A percentile compares a stretch with the other conserved stretches of the same genome.
Evolutionary conservation across 2,113 vertebrate genomes (phyloP).

Genomic region (rat (Rattus norvegicus)): DNA sequence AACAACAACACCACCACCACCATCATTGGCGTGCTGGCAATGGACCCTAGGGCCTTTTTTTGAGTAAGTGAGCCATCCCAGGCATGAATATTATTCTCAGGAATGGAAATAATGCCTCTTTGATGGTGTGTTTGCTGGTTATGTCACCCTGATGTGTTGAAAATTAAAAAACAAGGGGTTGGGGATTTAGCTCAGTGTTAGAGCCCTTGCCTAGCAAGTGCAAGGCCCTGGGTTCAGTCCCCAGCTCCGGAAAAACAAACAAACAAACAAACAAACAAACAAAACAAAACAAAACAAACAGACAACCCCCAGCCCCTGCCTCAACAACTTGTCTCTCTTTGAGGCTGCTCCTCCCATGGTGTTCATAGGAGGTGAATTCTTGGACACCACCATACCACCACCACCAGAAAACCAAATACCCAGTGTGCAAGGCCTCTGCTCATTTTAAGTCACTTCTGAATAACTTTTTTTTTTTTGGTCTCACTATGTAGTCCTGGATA

Average conservation of each 20-base stretch:
- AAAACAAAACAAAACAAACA: no score
- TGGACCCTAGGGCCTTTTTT: not conserved
- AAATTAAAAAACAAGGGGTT: not conserved
- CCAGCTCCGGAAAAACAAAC: no score
- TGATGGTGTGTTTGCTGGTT: not conserved
- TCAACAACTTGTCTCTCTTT: no score
- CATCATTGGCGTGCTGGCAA: not conserved
- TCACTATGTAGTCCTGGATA: not conserved
- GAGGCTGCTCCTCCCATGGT: no score
- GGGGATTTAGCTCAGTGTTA: no score
- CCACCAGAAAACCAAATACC: not conserved
- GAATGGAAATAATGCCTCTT: not conserved
- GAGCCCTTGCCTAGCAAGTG: no score
- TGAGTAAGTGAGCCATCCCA: not conserved
- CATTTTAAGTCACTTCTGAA: not conserved
- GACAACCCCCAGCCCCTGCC: no score
- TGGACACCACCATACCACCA: not conserved
- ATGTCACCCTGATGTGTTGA: not conserved
- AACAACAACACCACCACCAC: no score
- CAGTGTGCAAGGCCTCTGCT: not conserved
- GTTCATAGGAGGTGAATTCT: not conserved
- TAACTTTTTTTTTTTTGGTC: not conserved
- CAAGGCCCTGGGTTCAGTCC: no score
- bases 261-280: no score
- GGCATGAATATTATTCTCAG: not conserved